These are phyloP conservation scores for Cataglyphis cursor DNA, from an alignment of 2,888 invertebrate genomes.

Conservation along the genomic window DNA sequence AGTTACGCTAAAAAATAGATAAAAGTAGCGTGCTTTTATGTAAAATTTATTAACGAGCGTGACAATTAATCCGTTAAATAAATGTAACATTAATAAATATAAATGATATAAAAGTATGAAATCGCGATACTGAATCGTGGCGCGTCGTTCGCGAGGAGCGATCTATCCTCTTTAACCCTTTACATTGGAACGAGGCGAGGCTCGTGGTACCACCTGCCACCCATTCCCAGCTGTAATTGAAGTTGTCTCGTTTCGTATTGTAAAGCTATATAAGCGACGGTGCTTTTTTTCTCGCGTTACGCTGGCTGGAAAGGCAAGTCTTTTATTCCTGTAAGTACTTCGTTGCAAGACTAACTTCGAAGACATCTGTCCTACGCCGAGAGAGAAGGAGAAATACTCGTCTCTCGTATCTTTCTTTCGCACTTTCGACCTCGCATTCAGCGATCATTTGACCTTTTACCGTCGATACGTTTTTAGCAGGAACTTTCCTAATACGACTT, in stretches of 20 bases:
- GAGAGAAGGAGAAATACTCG: not conserved
- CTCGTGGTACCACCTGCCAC: constrained; percentile 58
- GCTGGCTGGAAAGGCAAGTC: constrained; percentile 36
- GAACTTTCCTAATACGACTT: constrained; percentile 51
- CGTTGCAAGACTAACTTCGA: constrained; percentile 38
- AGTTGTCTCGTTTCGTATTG: constrained; percentile 58
- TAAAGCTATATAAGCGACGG: constrained; percentile 47
- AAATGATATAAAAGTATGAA: not conserved
- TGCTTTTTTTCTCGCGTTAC: constrained; percentile 8
- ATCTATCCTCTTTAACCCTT: constrained; percentile 57
- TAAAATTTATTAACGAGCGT: not conserved
- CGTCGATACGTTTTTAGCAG: constrained; percentile 44
- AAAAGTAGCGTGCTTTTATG: not conserved
- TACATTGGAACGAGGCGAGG: constrained; percentile 53
- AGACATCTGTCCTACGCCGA: constrained; percentile 18
- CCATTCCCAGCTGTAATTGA: constrained; percentile 58
- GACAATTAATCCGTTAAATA: not conserved
- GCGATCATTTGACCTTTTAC: constrained; percentile 54
- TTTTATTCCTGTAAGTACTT: constrained; percentile 52
- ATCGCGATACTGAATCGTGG: constrained; percentile 6
- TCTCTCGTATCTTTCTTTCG: constrained; percentile 12
- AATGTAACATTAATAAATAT: not conserved
- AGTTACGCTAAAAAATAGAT: not conserved
- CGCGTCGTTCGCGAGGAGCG: constrained; percentile 37
- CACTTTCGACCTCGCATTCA: constrained; percentile 21